Conservation (phyloP, 2,797 vertebrate genomes). For the Pseudomugil tenellus region DNA sequence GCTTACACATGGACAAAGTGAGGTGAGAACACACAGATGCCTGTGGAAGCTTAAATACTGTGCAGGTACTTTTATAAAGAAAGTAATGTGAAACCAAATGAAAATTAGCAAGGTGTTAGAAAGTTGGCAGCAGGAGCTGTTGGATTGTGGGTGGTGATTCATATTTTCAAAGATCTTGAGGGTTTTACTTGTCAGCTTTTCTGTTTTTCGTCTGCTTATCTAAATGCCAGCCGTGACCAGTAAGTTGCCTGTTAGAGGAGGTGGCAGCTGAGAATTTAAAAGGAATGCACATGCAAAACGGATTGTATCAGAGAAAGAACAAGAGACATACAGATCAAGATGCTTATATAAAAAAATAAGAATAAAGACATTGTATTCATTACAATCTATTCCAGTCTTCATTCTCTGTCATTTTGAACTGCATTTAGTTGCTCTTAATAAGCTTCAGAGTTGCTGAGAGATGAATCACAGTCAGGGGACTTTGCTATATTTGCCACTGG, state of each 20-base stretch:
- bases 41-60: slow-evolving; percentile 13
- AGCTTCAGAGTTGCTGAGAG: slow-evolving; percentile 35
- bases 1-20: slow-evolving; percentile 23
- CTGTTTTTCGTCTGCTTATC: slow-evolving; percentile 12
- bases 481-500: slow-evolving; percentile 68
- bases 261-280: slow-evolving; percentile 62
- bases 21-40: slow-evolving; percentile 19
- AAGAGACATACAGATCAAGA: neutral
- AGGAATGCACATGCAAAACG: slow-evolving; percentile 7
- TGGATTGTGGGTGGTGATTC: slow-evolving; percentile 19
- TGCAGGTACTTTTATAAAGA: neutral
- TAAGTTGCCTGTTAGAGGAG: slow-evolving; percentile 22
- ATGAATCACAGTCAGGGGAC: slow-evolving; percentile 52
- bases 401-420: slow-evolving; percentile 21
- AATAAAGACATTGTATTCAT: slow-evolving; percentile 4
- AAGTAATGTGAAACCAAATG: slow-evolving; percentile 5
- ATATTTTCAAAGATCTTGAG: slow-evolving; percentile 26
- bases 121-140: slow-evolving; percentile 2
- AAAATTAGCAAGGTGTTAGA: neutral
- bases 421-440: slow-evolving; percentile 43
- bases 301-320: slow-evolving; percentile 1
- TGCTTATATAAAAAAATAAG: slow-evolving; percentile 8
- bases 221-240: slow-evolving; percentile 16
- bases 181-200: slow-evolving; percentile 41
- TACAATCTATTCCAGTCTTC: neutral